Conservation (phyloP, 2,113 vertebrate genomes). For the Hippocampus barbouri region DNA sequence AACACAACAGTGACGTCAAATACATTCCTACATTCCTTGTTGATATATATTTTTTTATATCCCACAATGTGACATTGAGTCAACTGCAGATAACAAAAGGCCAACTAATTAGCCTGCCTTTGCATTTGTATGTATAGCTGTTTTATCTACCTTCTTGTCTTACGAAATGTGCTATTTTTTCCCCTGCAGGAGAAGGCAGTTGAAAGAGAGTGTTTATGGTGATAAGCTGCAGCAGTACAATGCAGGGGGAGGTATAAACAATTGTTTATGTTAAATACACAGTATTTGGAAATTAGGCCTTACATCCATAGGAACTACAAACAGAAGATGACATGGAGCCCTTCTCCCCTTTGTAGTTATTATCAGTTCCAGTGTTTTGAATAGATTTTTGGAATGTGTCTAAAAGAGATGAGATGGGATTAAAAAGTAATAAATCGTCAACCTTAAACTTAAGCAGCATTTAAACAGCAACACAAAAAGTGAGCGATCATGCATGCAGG, state of each 20-base stretch:
- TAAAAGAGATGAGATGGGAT: not conserved
- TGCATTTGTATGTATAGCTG: slow-evolving; percentile 11
- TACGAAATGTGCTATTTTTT: not conserved
- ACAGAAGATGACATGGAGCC: not conserved
- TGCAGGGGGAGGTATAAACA: slow-evolving; percentile 85
- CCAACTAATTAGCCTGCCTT: slow-evolving; percentile 37
- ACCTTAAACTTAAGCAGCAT: not conserved
- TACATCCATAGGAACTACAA: too few relatives aligned
- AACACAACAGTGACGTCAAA: slow-evolving; percentile 12
- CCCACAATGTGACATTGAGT: not conserved
- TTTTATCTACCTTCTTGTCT: slow-evolving; percentile 4
- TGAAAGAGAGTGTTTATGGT: slow-evolving; percentile 92
- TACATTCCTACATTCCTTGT: too few relatives aligned
- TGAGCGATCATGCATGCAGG: not conserved
- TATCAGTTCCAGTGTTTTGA: not conserved
- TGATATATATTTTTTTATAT: slow-evolving; percentile 1
- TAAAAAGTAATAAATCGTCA: not conserved
- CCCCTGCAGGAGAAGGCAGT: slow-evolving; percentile 80
- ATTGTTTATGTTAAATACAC: not conserved
- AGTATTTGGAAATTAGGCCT: not conserved
- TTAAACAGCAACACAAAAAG: not conserved
- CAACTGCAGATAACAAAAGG: slow-evolving; percentile 18
- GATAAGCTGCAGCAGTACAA: slow-evolving; percentile 98
- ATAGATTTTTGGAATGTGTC: not conserved
- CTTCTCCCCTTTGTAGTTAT: not conserved